Conservation (phyloP, 2,113 vertebrate species). For the Heterochromis multidens region DNA sequence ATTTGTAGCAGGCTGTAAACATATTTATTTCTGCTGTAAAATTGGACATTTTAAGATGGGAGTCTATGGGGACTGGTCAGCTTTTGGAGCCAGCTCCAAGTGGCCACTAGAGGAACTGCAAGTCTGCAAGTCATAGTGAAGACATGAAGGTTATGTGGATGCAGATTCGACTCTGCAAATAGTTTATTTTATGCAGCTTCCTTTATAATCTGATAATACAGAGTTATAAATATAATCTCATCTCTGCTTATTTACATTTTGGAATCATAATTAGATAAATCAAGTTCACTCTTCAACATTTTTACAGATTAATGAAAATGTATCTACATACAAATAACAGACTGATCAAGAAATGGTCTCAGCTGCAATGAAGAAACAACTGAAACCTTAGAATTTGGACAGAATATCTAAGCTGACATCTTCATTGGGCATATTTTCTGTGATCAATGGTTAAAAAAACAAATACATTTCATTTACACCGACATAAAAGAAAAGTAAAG, state of each 20-base stretch:
- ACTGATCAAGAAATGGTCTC: accelerated
- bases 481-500: neutral
- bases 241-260: neutral
- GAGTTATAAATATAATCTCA: accelerated
- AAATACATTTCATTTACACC: neutral
- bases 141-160: neutral
- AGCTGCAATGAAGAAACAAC: neutral
- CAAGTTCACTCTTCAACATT: neutral
- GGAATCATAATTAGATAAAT: neutral
- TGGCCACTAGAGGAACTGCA: neutral
- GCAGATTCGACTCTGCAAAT: neutral
- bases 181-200: neutral
- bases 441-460: accelerated
- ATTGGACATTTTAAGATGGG: neutral
- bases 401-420: neutral
- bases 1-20: neutral
- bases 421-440: neutral
- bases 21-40: neutral
- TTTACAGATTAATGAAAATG: neutral
- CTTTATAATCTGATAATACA: neutral
- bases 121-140: neutral
- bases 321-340: neutral
- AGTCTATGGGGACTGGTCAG: too few relatives aligned
- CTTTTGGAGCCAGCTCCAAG: too few relatives aligned
- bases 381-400: neutral